Base-by-base conservation (phyloP, 1,140 invertebrate species). In the Caenorhabditis inopinata region DNA sequence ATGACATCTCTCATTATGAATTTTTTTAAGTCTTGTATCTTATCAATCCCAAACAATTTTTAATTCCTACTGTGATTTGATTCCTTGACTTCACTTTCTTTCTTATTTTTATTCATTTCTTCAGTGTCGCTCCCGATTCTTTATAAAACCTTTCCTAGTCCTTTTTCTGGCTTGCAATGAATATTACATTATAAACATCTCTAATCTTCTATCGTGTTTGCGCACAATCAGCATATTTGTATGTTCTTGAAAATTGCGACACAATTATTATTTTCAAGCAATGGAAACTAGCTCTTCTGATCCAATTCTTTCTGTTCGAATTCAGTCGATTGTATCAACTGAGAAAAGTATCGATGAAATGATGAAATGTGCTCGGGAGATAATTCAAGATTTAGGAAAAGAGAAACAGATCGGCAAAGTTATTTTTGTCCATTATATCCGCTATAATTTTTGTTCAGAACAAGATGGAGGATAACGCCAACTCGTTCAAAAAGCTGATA, bases 321-420 rank as follows among this genome's bases (percentile, higher is more conserved):
- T 68, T 38, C 29, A 68, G 11, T n/a, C 58, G 32, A 68, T 68
- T 21, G 58, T 68, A 1, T 2, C 32, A 1, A 68, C 58, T 38
- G 58, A 68, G 12, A 68, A 68, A 68, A 42, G 32, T 68, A 68
- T 68, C 38, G 58, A 68, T 27, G 58, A 68, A 7, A 68, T 68
- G 58, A 68, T 68, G 58, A 68, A 68, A 38, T 68, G 58, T 21
- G 58, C 58, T 16, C 29, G 58, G 21, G 58, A 68, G 38, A 68
- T 68, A 9, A 68, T 68, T 6, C 58, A 68, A 25, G 58, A 68
- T 21, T 42, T 68, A 7, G 32, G 32, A 68, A 68, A 68, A 38
- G 58, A 68, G n/a, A 68, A 68, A 38, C 58, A 68, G 12, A 68
- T 68, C n/a, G 32, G 58, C n/a, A 68, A 68, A 21, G 58, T 68